These are phyloP conservation scores for Tribolium madens DNA, from an alignment of 1,140 invertebrate species.

Conservation along the genomic window DNA sequence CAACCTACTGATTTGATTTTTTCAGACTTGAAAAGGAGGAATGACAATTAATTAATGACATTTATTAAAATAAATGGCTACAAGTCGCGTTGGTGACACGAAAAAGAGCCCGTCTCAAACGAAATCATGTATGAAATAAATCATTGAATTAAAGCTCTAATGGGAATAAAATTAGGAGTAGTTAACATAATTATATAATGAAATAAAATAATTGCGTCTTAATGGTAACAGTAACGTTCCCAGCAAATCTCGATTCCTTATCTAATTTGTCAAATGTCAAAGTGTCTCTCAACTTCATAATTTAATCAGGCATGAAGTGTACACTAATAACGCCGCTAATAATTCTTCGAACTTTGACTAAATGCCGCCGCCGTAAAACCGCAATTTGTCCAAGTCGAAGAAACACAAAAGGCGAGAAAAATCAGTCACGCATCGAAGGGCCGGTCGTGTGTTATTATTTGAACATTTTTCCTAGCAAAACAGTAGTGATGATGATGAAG, in stretches of 20 bases:
- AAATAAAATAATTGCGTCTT: conserved; percentile 12
- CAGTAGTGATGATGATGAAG: conserved; percentile 31
- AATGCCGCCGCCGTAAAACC: background rate
- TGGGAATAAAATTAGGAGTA: conserved; percentile 5
- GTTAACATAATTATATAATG: conserved; percentile 16
- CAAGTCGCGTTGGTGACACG: background rate
- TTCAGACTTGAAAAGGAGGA: background rate
- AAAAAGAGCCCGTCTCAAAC: background rate
- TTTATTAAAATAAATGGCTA: background rate
- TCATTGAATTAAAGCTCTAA: conserved; percentile 20
- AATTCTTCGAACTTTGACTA: background rate
- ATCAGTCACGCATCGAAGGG: background rate
- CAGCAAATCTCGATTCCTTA: background rate
- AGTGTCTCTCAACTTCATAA: background rate
- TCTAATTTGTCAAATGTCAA: conserved; percentile 16
- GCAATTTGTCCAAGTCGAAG: background rate
- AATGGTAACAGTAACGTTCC: conserved; percentile 20
- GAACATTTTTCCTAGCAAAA: background rate
- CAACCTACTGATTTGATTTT: background rate
- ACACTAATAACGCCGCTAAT: background rate
- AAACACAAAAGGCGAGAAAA: background rate
- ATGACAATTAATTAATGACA: background rate
- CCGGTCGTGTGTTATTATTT: conserved; percentile 2
- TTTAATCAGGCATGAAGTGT: background rate
- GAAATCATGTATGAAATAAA: background rate